phyloP scores from a whole-genome alignment of 2,113 vertebrate genomes.

The Castor canadensis region DNA sequence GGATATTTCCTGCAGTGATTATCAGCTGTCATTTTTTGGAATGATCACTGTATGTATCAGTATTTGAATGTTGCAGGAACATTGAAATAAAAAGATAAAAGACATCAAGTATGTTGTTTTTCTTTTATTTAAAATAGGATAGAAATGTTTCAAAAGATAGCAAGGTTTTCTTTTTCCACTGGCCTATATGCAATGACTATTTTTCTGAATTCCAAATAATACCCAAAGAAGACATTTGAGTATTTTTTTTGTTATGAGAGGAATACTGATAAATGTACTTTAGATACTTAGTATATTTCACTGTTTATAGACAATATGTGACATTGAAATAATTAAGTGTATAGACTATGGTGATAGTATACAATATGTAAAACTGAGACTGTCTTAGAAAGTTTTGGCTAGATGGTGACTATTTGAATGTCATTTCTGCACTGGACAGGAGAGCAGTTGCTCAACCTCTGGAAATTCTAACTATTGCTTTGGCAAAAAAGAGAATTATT shows the following conservation, averaged over 20 bases:
- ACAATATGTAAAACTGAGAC: not conserved
- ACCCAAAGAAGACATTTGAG: not conserved
- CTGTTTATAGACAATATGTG: not conserved
- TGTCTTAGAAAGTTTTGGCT: not conserved
- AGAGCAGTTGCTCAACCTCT: not conserved
- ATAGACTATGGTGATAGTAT: not conserved
- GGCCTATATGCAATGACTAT: not conserved
- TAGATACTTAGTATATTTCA: not conserved
- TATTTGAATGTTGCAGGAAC: not conserved
- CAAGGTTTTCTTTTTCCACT: not conserved
- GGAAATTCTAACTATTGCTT: not conserved
- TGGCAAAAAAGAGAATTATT: constrained; percentile 22
- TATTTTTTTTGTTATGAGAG: not conserved
- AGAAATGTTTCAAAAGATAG: not conserved
- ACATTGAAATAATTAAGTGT: not conserved
- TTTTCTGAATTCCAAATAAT: not conserved
- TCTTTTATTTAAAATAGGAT: not conserved
- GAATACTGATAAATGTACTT: not conserved
- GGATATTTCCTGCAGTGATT: not conserved
- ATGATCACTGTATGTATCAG: not conserved
- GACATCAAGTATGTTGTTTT: not conserved
- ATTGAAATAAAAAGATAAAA: not conserved
- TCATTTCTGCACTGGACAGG: not conserved
- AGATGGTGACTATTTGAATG: not conserved
- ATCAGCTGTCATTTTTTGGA: not conserved